Percentiles rank a stretch among this genome's conserved stretches.
Conservation (phyloP, 2,113 vertebrate genomes). For the Tachycineta bicolor region DNA sequence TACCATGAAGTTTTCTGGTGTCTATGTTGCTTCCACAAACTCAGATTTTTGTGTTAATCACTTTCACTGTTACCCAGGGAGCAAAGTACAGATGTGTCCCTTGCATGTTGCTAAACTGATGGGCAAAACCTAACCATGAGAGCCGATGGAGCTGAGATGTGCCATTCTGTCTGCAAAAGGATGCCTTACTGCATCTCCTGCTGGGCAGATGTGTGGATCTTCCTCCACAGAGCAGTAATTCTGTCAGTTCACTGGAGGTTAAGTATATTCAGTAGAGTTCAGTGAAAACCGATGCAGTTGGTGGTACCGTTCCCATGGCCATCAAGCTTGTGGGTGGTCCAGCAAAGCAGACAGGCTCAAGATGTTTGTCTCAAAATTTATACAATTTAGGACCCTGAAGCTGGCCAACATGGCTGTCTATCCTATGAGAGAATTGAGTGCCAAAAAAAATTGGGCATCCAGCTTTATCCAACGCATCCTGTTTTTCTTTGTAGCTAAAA, state of each 20-base stretch:
- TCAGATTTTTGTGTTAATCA: not conserved
- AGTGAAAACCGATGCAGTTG: not conserved
- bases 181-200: not conserved
- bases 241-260: not conserved
- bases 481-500: not conserved
- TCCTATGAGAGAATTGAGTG: not conserved
- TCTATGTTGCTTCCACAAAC: not conserved
- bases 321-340: constrained; percentile 9
- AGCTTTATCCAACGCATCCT: not conserved
- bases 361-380: not conserved
- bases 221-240: not conserved
- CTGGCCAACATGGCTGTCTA: not conserved
- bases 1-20: not conserved
- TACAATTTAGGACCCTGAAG: not conserved
- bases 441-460: not conserved
- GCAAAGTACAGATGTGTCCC: not conserved
- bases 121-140: not conserved
- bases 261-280: not conserved
- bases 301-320: constrained; percentile 4
- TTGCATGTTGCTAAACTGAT: not conserved
- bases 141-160: not conserved
- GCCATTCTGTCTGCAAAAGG: not conserved
- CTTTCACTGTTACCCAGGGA: not conserved
- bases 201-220: not conserved
- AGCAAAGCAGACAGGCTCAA: not conserved